Conservation (phyloP, 1,140 invertebrate species). For the Drosophila arawakana region DNA sequence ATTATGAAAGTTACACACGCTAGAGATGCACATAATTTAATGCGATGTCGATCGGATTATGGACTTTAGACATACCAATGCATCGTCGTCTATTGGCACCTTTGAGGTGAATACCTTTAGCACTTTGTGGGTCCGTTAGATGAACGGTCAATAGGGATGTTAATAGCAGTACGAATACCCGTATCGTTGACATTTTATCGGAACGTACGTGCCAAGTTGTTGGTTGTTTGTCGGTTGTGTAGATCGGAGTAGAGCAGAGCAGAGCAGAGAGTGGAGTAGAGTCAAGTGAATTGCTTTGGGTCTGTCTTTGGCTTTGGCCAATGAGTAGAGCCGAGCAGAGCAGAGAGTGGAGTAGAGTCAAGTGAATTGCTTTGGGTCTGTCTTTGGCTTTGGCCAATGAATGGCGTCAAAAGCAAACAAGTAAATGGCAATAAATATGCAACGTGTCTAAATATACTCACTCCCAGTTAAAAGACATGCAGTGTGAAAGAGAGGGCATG, state of each 20-base stretch:
- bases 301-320: slow-evolving; percentile 3
- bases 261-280: slow-evolving; percentile 7
- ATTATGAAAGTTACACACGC: slow-evolving; percentile 15
- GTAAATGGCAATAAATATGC: slow-evolving; percentile 41
- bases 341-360: slow-evolving; percentile 9
- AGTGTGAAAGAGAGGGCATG: no score
- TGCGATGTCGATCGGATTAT: slow-evolving; percentile 11
- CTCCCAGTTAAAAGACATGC: neutral
- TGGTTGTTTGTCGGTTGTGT: neutral
- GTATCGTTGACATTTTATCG: slow-evolving; percentile 58
- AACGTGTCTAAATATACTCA: slow-evolving; percentile 36
- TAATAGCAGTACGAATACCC: slow-evolving; percentile 11
- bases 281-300: slow-evolving; percentile 11
- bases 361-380: slow-evolving; percentile 6
- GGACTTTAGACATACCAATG: slow-evolving; percentile 36
- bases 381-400: slow-evolving; percentile 23
- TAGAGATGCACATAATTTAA: slow-evolving; percentile 10
- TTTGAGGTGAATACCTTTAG: slow-evolving; percentile 18
- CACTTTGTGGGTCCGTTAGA: slow-evolving; percentile 59
- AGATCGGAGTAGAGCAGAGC: neutral
- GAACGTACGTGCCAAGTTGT: slow-evolving; percentile 45
- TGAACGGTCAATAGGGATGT: slow-evolving; percentile 51
- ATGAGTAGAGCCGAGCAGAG: neutral
- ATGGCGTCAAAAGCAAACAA: slow-evolving; percentile 41
- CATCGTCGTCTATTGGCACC: slow-evolving; percentile 37